A percentile compares a stretch with the other conserved stretches of the same genome.
Conservation (phyloP, 2,888 invertebrate genomes). For the Drosophila nigricruria region DNA sequence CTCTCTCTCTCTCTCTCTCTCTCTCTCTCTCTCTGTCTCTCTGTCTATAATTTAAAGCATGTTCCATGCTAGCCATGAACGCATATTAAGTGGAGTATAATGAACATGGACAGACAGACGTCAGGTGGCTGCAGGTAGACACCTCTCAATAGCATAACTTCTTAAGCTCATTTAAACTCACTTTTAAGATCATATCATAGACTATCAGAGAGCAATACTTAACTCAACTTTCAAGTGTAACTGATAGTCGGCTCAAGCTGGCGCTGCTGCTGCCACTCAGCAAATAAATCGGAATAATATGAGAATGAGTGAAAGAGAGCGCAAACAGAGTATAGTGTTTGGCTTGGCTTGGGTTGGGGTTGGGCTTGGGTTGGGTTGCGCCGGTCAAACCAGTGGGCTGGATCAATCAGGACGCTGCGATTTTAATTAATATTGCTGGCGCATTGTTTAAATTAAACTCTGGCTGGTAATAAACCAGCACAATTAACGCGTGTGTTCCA, state of each 20-base stretch:
- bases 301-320: slow-evolving; percentile 58
- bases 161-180: not conserved
- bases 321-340: slow-evolving; percentile 26
- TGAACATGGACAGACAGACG: not conserved
- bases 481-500: slow-evolving; percentile 44
- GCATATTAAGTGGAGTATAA: slow-evolving; percentile 2
- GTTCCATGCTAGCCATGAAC: not conserved
- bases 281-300: slow-evolving; percentile 26
- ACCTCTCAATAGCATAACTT: not conserved
- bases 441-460: slow-evolving; percentile 75
- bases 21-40: not conserved
- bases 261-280: slow-evolving; percentile 15
- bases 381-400: slow-evolving; percentile 32
- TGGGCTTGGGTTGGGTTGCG: not conserved
- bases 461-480: slow-evolving; percentile 60
- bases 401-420: slow-evolving; percentile 64
- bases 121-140: not conserved
- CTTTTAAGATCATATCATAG: not conserved
- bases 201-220: not conserved
- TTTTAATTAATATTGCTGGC: slow-evolving; percentile 73
- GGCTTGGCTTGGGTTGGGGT: not conserved
- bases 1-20: not conserved
- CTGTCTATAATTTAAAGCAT: not conserved
- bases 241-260: not conserved
- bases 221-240: not conserved